Percentiles rank a stretch among this genome's conserved stretches.
phyloP scores from a whole-genome alignment of 2,113 vertebrate species.

The Xiphophorus maculatus region DNA sequence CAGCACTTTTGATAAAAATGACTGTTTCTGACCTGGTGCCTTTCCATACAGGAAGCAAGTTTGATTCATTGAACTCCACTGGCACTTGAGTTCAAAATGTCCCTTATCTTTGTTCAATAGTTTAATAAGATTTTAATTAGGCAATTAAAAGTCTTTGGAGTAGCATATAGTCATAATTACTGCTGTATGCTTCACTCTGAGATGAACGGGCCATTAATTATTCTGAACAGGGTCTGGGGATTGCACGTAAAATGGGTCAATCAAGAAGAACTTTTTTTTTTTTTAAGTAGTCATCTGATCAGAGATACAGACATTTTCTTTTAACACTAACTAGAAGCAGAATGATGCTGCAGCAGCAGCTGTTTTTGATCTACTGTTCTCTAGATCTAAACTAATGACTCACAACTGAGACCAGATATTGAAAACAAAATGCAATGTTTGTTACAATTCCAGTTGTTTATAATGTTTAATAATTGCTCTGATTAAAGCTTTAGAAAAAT shows the following conservation, averaged over 20 bases:
- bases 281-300: constrained; percentile 38
- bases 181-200: constrained; percentile 68
- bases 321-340: constrained; percentile 10
- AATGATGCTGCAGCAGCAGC: constrained; percentile 9
- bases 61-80: constrained; percentile 64
- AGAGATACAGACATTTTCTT: constrained; percentile 38
- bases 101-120: constrained; percentile 67
- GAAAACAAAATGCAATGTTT: neutral
- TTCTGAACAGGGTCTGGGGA: constrained; percentile 68
- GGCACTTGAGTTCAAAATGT: constrained; percentile 70
- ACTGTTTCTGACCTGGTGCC: constrained; percentile 49
- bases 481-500: neutral
- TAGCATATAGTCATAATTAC: constrained; percentile 79
- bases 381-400: neutral
- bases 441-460: neutral
- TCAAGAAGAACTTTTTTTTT: constrained; percentile 36
- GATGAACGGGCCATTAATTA: constrained; percentile 77
- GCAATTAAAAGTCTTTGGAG: constrained; percentile 79
- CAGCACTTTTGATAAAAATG: constrained; percentile 47
- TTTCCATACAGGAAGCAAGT: constrained; percentile 50
- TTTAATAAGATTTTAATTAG: constrained; percentile 81
- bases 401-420: neutral
- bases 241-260: constrained; percentile 56
- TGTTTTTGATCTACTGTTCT: neutral
- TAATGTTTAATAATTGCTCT: neutral